Percentiles rank a stretch among this genome's conserved stretches.
These are phyloP conservation scores for Eptatretus burgeri DNA, from an alignment of 2,113 vertebrate genomes.

Conservation along the genomic window DNA sequence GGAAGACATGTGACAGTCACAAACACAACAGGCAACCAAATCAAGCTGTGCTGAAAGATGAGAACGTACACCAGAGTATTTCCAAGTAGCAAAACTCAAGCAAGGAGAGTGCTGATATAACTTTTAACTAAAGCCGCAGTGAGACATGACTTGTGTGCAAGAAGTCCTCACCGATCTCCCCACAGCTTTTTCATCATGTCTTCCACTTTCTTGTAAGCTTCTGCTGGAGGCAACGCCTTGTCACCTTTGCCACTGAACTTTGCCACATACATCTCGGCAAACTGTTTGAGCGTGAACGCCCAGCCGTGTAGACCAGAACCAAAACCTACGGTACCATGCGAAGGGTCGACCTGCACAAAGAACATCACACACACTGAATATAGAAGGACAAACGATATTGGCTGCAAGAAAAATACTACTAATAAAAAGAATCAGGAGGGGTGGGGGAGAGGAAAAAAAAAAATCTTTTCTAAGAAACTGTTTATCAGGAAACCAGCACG, in stretches of 20 bases:
- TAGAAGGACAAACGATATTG: too few relatives aligned
- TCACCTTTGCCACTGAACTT: constrained; percentile 78
- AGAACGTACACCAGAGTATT: too few relatives aligned
- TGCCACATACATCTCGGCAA: constrained; percentile 73
- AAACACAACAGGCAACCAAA: too few relatives aligned
- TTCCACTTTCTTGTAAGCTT: constrained; percentile 70
- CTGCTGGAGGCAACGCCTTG: constrained; percentile 22
- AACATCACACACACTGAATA: too few relatives aligned
- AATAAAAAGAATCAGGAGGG: neutral
- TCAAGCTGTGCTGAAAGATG: too few relatives aligned
- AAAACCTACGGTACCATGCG: constrained; percentile 61
- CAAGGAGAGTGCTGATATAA: too few relatives aligned
- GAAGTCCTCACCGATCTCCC: constrained; percentile 41
- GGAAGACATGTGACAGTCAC: too few relatives aligned
- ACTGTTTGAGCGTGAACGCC: constrained; percentile 94
- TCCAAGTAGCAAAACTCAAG: too few relatives aligned
- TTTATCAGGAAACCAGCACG: neutral
- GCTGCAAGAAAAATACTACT: too few relatives aligned
- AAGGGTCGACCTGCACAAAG: constrained; percentile 36
- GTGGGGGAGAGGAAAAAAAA: neutral
- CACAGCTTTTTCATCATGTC: constrained; percentile 98
- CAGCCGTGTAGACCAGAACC: constrained; percentile 81
- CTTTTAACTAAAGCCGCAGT: too few relatives aligned
- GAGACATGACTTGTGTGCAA: neutral
- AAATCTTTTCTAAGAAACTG: rapidly evolving